Evolutionary conservation across 1,140 invertebrate genomes (phyloP), one percentile per base, ranked within the genome.

Genomic region (Solen grandis): DNA sequence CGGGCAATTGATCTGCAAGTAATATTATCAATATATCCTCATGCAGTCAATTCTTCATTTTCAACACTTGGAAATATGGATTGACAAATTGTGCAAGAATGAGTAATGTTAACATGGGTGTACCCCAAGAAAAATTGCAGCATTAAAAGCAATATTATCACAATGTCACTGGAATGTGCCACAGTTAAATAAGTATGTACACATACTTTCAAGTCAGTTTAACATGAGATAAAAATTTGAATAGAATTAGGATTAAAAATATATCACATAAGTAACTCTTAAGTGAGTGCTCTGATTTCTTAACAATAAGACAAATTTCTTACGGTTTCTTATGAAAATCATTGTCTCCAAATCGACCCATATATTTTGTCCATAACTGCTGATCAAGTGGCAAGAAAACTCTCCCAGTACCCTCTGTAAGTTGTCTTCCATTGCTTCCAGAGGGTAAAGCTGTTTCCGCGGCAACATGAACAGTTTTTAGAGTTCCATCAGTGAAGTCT

Each of bases 321-420:
- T n/a, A n/a, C n/a, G n/a, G n/a, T n/a, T n/a, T n/a, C n/a, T n/a
- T n/a, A n/a, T n/a, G n/a, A n/a, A n/a, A n/a, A n/a, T n/a, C n/a
- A n/a, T n/a, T n/a, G n/a, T n/a, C n/a, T n/a, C n/a, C n/a, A n/a
- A n/a, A n/a, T n/a, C n/a, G n/a, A n/a, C 68, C 68, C 3, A 70
- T 46, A 22, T 70, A 70, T n/a, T 70, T 29, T 27, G 29, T 55
- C 68, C 68, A 70, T 70, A 2, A 19, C 29, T 70, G 68, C 19
- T 70, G 4, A 29, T 10, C 8, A 22, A 70, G 33, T 3, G 68
- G 68, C 16, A 70, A 22, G 29, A 70, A 70, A 13, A 54, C 57
- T 52, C 57, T 70, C 31, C 57, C 50, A 19, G 35, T 70, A 5
- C 22, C 13, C 27, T 14, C 68, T 29, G 29, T 50, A 31, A 22